phyloP scores from a whole-genome alignment of 2,888 invertebrate genomes.

The Mesochorus sp. region DNA sequence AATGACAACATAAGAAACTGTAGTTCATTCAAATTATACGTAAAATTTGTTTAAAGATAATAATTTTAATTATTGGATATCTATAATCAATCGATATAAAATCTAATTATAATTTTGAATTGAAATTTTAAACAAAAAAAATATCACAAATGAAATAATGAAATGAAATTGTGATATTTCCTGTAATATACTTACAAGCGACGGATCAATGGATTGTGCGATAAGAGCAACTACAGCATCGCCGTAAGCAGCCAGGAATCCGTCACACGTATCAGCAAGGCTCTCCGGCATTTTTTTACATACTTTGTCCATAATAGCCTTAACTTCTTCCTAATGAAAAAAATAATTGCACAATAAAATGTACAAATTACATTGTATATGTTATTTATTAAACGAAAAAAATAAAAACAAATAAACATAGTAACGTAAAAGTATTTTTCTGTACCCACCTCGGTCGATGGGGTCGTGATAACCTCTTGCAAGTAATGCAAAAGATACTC shows the following conservation, averaged over 20 bases:
- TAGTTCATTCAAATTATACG: too few relatives aligned
- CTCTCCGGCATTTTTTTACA: constrained; percentile 87
- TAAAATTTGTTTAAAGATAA: neutral
- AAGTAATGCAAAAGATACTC: constrained; percentile 92
- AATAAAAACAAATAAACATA: too few relatives aligned
- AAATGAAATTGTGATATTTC: too few relatives aligned
- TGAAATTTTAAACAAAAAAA: constrained; percentile 25
- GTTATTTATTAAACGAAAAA: too few relatives aligned
- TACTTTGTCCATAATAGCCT: constrained; percentile 86
- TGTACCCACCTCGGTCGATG: constrained; percentile 85
- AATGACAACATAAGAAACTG: too few relatives aligned
- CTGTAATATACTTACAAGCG: constrained; percentile 84
- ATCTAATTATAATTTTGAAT: too few relatives aligned
- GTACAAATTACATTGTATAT: neutral
- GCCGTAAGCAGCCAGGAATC: constrained; percentile 91
- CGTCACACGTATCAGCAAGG: constrained; percentile 86
- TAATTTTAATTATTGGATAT: too few relatives aligned
- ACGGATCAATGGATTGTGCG: constrained; percentile 90
- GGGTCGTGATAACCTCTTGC: constrained; percentile 88
- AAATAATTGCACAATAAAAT: constrained; percentile 3
- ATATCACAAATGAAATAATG: neutral
- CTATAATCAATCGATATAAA: too few relatives aligned
- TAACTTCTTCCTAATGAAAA: constrained; percentile 86
- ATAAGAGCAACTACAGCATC: constrained; percentile 90
- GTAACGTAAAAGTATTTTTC: constrained; percentile 22